These are phyloP conservation scores for Malacosoma neustria DNA, from an alignment of 2,888 invertebrate genomes.

Conservation along the genomic window DNA sequence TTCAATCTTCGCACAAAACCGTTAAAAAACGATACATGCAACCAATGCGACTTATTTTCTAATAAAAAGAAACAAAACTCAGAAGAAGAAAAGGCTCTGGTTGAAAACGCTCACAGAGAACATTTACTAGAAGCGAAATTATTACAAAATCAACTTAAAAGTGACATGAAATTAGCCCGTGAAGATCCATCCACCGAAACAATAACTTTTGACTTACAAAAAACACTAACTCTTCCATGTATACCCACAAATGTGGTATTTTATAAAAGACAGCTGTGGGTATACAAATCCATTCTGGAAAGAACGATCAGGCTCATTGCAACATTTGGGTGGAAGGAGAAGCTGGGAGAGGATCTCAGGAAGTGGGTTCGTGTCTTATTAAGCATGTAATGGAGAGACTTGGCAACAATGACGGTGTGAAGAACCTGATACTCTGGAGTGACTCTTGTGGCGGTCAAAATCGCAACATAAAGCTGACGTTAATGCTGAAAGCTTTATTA, in stretches of 20 bases:
- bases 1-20: too few species aligned
- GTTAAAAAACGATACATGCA: too few species aligned
- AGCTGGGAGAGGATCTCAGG: constrained; percentile 8
- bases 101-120: too few species aligned
- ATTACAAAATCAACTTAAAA: too few species aligned
- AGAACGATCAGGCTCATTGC: constrained; percentile 8
- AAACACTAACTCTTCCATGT: constrained; percentile 12
- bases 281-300: constrained; percentile 16
- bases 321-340: constrained; percentile 12
- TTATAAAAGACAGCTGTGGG: constrained; percentile 18
- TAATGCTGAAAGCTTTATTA: constrained; percentile 1
- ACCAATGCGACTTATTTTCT: too few species aligned
- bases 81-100: too few species aligned
- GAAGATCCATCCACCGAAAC: constrained; percentile 1
- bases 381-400: neutral
- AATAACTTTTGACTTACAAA: constrained; percentile 9
- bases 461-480: constrained; percentile 1
- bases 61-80: too few species aligned
- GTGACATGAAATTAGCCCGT: neutral
- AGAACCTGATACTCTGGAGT: constrained; percentile 1
- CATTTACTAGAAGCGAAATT: too few species aligned
- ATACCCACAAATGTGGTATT: constrained; percentile 17
- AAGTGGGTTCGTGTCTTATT: constrained; percentile 7
- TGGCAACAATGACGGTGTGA: too few species aligned
- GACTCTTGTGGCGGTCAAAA: constrained; percentile 2